Conservation (phyloP, 2,113 vertebrate genomes). For the Laticauda laticaudata region DNA sequence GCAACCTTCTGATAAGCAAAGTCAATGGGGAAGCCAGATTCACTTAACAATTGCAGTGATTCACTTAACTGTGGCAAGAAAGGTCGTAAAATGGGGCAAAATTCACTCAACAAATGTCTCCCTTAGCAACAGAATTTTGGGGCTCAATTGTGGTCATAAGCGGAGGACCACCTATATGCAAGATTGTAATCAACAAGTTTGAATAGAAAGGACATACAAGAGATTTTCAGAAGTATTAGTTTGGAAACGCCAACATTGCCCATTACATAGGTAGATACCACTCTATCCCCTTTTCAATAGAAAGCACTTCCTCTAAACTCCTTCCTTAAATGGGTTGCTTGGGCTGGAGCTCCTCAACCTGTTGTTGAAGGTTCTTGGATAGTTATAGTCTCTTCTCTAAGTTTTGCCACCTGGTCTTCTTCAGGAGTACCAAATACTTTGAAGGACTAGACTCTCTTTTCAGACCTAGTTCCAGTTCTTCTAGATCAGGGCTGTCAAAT, state of each 20-base stretch:
- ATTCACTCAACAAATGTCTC: neutral
- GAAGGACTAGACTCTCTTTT: too few species aligned
- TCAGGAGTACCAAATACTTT: neutral
- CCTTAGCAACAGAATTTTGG: neutral
- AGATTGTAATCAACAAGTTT: neutral
- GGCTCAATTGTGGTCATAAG: neutral
- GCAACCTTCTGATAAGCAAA: too few species aligned
- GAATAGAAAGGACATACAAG: neutral
- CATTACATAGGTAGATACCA: neutral
- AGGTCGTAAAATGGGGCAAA: neutral
- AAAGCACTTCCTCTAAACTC: neutral
- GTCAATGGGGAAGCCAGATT: neutral
- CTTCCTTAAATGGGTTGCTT: neutral
- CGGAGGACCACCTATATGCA: neutral
- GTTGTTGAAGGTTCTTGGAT: neutral
- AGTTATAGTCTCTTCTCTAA: neutral
- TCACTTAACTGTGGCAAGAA: neutral
- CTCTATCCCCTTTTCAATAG: neutral
- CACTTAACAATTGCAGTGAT: neutral
- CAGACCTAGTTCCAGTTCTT: neutral
- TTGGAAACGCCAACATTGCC: neutral
- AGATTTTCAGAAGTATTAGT: neutral
- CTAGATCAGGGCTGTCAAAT: too few species aligned
- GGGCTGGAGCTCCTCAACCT: neutral
- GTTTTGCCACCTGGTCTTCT: neutral